Conservation (phyloP, 2,797 vertebrate species). For the Yasuhikotakia modesta region DNA sequence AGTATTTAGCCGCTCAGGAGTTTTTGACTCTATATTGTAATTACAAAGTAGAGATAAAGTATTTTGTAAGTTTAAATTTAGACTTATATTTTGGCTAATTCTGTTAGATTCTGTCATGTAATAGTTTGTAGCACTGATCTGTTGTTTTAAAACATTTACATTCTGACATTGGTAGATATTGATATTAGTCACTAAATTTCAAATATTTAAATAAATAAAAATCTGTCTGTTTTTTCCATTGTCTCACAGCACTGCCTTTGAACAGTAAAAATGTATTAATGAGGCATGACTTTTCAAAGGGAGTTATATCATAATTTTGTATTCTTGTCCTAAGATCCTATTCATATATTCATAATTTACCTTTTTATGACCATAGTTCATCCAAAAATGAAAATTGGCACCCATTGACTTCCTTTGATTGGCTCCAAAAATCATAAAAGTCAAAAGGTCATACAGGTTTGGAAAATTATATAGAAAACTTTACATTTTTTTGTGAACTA, state of each 20-base stretch:
- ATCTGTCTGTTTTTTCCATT: not conserved
- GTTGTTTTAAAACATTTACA: not conserved
- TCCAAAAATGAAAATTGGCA: too few relatives aligned
- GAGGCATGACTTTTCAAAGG: not conserved
- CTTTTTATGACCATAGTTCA: not conserved
- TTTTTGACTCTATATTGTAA: not conserved
- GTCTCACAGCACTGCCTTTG: not conserved
- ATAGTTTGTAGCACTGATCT: not conserved
- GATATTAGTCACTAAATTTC: not conserved
- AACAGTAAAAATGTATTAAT: not conserved
- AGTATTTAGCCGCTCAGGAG: conserved; percentile 13
- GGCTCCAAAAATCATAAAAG: too few relatives aligned
- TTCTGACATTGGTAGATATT: not conserved
- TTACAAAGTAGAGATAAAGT: not conserved
- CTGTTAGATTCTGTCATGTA: not conserved
- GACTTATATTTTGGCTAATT: not conserved
- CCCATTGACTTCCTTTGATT: too few relatives aligned
- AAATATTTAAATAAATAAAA: not conserved
- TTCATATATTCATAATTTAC: not conserved
- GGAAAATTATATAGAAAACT: too few relatives aligned
- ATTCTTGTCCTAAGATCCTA: not conserved
- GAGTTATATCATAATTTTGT: not conserved
- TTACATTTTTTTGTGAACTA: too few relatives aligned
- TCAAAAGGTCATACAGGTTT: too few relatives aligned
- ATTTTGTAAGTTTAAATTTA: not conserved